A percentile compares a stretch with the other conserved stretches of the same genome.
phyloP scores from a whole-genome alignment of 2,888 invertebrate species.

The Masnerella sp. region DNA sequence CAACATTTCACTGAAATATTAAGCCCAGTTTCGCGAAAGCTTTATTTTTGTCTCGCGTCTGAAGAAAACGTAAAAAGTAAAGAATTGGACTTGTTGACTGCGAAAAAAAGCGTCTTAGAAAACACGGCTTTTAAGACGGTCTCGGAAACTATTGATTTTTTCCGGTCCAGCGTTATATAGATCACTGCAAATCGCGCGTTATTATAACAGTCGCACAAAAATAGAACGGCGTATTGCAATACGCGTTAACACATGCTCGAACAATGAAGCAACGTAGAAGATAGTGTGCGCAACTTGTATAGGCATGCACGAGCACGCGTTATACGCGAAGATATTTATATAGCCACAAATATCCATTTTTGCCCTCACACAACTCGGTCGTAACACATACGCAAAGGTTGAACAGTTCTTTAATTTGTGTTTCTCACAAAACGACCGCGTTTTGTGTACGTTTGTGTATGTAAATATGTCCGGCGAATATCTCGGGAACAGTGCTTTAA shows the following conservation, averaged over 20 bases:
- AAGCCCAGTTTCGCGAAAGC: too few relatives aligned
- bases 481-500: slow-evolving; percentile 45
- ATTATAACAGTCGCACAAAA: slow-evolving; percentile 38
- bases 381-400: slow-evolving; percentile 5
- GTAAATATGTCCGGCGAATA: slow-evolving; percentile 49
- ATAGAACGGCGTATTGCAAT: slow-evolving; percentile 39
- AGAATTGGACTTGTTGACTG: too few relatives aligned
- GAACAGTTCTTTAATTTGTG: slow-evolving; percentile 41
- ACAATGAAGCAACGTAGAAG: slow-evolving; percentile 28
- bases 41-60: too few relatives aligned
- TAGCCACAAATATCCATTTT: neutral
- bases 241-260: slow-evolving; percentile 17
- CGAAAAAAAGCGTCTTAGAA: too few relatives aligned
- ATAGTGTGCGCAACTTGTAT: neutral
- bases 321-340: neutral
- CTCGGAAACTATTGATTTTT: slow-evolving; percentile 6
- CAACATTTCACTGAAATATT: too few relatives aligned
- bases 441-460: slow-evolving; percentile 25
- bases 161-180: slow-evolving; percentile 14
- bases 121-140: neutral
- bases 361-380: too few relatives aligned
- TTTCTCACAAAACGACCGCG: slow-evolving; percentile 29
- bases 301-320: neutral
- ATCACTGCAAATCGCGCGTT: slow-evolving; percentile 32
- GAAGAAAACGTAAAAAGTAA: too few relatives aligned